Percentiles rank a stretch among this genome's conserved stretches.
phyloP scores from a whole-genome alignment of 2,113 vertebrate genomes.

The Corythornis cristatus region DNA sequence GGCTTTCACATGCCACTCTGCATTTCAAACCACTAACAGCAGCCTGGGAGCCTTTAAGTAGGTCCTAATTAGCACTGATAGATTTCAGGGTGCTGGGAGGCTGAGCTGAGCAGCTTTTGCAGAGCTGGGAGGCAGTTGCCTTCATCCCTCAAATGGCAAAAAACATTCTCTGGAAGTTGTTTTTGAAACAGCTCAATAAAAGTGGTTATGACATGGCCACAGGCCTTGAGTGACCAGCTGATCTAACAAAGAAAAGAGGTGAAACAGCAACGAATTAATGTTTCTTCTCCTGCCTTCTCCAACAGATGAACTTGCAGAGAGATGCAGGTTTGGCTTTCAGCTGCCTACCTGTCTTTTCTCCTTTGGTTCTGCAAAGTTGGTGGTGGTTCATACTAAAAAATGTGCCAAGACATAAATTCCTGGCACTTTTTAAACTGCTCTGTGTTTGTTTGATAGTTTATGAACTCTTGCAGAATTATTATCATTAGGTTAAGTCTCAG shows the following conservation, averaged over 20 bases:
- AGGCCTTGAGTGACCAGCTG: constrained; percentile 50
- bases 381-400: background rate
- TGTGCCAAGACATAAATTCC: background rate
- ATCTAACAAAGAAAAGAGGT: constrained; percentile 41
- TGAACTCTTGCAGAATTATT: constrained; percentile 23
- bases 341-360: background rate
- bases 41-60: constrained; percentile 52
- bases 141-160: constrained; percentile 59
- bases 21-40: constrained; percentile 17
- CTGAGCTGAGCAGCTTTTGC: constrained; percentile 12
- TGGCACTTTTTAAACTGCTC: background rate
- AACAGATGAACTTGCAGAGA: background rate
- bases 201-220: constrained; percentile 55
- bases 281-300: background rate
- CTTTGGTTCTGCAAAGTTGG: background rate
- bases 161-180: constrained; percentile 11
- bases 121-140: constrained; percentile 38
- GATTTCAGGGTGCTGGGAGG: constrained; percentile 58
- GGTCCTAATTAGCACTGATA: constrained; percentile 62
- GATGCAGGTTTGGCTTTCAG: background rate
- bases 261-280: constrained; percentile 28
- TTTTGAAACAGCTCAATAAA: constrained; percentile 41
- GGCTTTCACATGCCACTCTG: constrained; percentile 38
- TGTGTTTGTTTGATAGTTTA: background rate
- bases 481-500: background rate